phyloP scores from a whole-genome alignment of 2,888 invertebrate species.

The Aspidiotus rigidus region DNA sequence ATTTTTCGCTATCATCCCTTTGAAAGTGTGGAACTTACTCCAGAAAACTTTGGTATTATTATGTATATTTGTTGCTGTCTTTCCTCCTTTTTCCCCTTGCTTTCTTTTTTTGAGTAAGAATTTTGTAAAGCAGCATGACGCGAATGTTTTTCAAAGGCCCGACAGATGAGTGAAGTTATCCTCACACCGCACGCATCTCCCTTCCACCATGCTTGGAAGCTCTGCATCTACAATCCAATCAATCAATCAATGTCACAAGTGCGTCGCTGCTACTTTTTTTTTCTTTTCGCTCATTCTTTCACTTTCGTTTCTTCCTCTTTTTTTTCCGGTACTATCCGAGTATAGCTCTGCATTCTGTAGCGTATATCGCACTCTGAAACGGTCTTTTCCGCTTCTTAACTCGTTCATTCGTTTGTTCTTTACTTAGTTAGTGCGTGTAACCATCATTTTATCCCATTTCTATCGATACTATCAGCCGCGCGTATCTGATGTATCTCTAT shows the following conservation, averaged over 20 bases:
- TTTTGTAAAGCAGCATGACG: conserved; percentile 34
- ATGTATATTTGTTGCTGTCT: conserved; percentile 32
- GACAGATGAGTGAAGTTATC: conserved; percentile 33
- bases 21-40: conserved; percentile 30
- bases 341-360: not conserved
- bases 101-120: conserved; percentile 25
- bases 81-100: conserved; percentile 10
- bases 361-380: conserved; percentile 24
- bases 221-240: conserved; percentile 34
- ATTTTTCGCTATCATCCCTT: conserved; percentile 20
- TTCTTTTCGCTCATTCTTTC: conserved; percentile 17
- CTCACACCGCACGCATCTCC: conserved; percentile 23
- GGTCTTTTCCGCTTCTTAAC: conserved; percentile 34
- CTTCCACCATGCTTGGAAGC: conserved; percentile 26
- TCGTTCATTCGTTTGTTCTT: conserved; percentile 33
- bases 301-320: conserved; percentile 6
- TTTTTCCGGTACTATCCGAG: not conserved
- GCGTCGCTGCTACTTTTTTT: conserved; percentile 29
- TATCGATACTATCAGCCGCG: conserved; percentile 29
- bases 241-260: conserved; percentile 34
- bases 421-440: conserved; percentile 30
- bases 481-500: conserved; percentile 16
- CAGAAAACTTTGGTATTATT: conserved; percentile 32
- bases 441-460: conserved; percentile 31
- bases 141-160: conserved; percentile 33